Base-by-base conservation (phyloP, 1,140 invertebrate genomes). In the Pseudomyrmex flavicornis region DNA sequence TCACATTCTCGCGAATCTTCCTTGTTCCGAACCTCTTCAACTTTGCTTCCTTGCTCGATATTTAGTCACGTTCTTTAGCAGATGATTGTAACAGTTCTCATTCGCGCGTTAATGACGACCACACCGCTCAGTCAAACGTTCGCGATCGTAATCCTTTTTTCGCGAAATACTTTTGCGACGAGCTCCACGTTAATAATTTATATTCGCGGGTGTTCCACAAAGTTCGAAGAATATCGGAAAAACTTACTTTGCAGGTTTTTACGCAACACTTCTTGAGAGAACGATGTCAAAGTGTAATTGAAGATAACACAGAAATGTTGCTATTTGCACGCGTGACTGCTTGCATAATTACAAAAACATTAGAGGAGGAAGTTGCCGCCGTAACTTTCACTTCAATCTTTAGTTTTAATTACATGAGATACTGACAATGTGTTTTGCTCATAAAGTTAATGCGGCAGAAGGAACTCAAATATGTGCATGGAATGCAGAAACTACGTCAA, bases 11-110 rank as follows among this genome's bases (percentile, higher is more conserved):
- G 35, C 35, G 86, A 88, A 88, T 87, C 83, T 26, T 35, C 4
- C 12, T 74, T 59, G 70, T 73, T 59, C 35, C 26, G 4, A 35
- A 35, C 2, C 85, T 84, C 46, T 73, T 20, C 48, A 48, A 52
- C 26, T 56, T 85, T 79, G 86, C 7, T 17, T 65, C 68, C 73
- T 52, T 83, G 80, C 82, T 88, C 89, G 90, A 91, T 82, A 88
- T 91, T 85, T 89, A 73, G 77, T 87, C 86, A 86, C 77, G 84
- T 90, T 82, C 66, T 87, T 87, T 68, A 17, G 44, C 69, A 26
- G 17, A 59, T 1, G 17, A 59, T 44, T 65, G 12, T 65, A 54
- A 63, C 22, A 13, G 7, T 63, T 15, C 74, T 54, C n/a, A 13
- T 63, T 75, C 12, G 20, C 20, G 20, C 20, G 4, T 76, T 76